phyloP scores from a whole-genome alignment of 2,113 vertebrate genomes.

The Nothoprocta pentlandii region DNA sequence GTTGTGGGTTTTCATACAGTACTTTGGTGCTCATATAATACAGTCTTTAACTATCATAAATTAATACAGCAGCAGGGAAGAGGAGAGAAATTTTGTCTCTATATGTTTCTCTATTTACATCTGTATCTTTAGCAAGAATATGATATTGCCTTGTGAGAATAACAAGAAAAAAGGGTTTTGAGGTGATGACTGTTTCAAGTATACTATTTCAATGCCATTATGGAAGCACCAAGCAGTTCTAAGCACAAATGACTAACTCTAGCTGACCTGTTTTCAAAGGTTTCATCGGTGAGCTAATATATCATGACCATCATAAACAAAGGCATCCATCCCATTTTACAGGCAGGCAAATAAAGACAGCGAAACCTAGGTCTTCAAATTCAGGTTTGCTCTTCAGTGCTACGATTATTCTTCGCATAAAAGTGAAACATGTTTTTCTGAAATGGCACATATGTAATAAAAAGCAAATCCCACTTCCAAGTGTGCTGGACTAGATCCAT shows the following conservation, averaged over 20 bases:
- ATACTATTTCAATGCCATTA: not conserved
- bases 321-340: not conserved
- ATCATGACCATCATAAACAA: not conserved
- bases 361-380: not conserved
- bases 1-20: not conserved
- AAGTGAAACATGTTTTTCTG: not conserved
- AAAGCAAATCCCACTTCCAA: not conserved
- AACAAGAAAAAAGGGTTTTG: not conserved
- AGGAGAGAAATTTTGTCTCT: slow-evolving; percentile 16
- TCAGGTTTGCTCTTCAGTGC: not conserved
- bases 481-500: not conserved
- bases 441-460: rapidly evolving
- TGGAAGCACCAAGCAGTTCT: not conserved
- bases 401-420: not conserved
- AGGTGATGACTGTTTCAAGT: not conserved
- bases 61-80: slow-evolving; percentile 4
- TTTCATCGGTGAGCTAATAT: not conserved
- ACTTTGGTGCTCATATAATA: not conserved
- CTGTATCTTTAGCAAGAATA: not conserved
- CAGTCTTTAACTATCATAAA: slow-evolving; percentile 19
- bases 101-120: slow-evolving; percentile 8
- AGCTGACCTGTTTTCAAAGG: not conserved
- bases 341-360: not conserved
- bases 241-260: not conserved
- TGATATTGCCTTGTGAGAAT: slow-evolving; percentile 9